Percentiles rank a stretch among this genome's conserved stretches.
Conservation (phyloP, 1,140 invertebrate species). For the Trachymyrmex cornetzi region DNA sequence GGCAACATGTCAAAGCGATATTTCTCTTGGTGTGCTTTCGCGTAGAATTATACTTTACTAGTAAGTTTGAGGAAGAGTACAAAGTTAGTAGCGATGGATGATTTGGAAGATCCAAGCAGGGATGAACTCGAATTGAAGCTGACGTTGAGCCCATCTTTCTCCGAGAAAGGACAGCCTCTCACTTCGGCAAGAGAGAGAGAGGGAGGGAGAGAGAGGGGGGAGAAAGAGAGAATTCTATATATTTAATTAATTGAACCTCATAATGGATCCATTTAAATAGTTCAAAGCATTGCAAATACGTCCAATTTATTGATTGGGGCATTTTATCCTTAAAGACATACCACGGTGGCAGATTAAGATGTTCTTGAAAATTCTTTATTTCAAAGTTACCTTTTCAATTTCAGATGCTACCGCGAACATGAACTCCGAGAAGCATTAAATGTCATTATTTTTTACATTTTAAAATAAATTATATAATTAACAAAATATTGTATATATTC, state of each 20-base stretch:
- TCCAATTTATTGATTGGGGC: neutral
- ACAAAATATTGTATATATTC: neutral
- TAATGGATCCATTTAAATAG: constrained; percentile 65
- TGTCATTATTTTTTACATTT: neutral
- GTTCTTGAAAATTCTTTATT: neutral
- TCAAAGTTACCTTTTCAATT: neutral
- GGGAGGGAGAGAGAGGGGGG: no score
- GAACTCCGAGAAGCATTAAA: neutral
- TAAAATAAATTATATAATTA: constrained; percentile 17
- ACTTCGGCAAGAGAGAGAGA: neutral
- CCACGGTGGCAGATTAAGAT: neutral
- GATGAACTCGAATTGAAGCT: constrained; percentile 39
- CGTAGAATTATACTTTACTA: constrained; percentile 7
- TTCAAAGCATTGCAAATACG: constrained; percentile 1
- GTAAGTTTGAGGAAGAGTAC: neutral
- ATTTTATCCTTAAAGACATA: neutral
- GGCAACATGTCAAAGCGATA: neutral
- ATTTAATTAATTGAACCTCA: constrained; percentile 68
- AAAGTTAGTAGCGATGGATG: constrained; percentile 6
- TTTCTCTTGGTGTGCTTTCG: neutral
- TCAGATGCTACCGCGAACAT: neutral
- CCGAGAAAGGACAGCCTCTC: neutral
- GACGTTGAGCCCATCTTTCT: neutral
- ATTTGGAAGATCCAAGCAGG: neutral
- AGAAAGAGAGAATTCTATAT: neutral